phyloP scores from a whole-genome alignment of 2,888 invertebrate genomes.

The Entomobrya multifasciata region DNA sequence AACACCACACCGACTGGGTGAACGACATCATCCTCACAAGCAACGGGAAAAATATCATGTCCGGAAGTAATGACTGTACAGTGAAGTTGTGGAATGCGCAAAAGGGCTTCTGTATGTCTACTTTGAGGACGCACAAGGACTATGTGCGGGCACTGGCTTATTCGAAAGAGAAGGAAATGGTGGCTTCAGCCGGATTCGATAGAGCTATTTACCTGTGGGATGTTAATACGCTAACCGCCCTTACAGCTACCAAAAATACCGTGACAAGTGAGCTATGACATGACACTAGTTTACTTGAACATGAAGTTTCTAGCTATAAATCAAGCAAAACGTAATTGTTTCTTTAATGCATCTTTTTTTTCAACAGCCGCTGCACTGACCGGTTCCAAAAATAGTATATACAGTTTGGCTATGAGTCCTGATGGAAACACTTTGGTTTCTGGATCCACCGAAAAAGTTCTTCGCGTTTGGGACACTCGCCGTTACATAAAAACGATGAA shows the following conservation, averaged over 20 bases:
- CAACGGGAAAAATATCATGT: slow-evolving; percentile 97
- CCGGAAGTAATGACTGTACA: slow-evolving; percentile 99
- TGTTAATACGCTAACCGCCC: slow-evolving; percentile 97
- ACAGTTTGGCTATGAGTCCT: slow-evolving; percentile 99
- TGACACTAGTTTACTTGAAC: too few relatives aligned
- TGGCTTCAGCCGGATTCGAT: slow-evolving; percentile 98
- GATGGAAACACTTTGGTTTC: slow-evolving; percentile 97
- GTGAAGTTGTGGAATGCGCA: slow-evolving; percentile 99
- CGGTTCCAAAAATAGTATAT: slow-evolving; percentile 99
- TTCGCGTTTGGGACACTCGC: slow-evolving; percentile 98
- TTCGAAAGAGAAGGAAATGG: slow-evolving; percentile 93
- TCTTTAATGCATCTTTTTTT: too few relatives aligned
- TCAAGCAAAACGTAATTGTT: too few relatives aligned
- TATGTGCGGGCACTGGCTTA: slow-evolving; percentile 99
- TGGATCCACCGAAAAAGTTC: slow-evolving; percentile 96
- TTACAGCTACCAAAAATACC: slow-evolving; percentile 99
- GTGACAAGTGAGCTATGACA: slow-evolving; percentile 94
- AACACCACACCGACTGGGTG: slow-evolving; percentile 99
- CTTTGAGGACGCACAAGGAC: slow-evolving; percentile 97
- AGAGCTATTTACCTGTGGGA: slow-evolving; percentile 99
- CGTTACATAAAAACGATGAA: slow-evolving; percentile 97
- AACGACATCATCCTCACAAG: slow-evolving; percentile 99
- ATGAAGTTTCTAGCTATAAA: too few relatives aligned
- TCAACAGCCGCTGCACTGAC: slow-evolving; percentile 93
- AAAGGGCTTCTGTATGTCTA: slow-evolving; percentile 99